A percentile compares a stretch with the other conserved stretches of the same genome.
Conservation (phyloP, 1,140 invertebrate genomes). For the Trachymyrmex septentrionalis region DNA sequence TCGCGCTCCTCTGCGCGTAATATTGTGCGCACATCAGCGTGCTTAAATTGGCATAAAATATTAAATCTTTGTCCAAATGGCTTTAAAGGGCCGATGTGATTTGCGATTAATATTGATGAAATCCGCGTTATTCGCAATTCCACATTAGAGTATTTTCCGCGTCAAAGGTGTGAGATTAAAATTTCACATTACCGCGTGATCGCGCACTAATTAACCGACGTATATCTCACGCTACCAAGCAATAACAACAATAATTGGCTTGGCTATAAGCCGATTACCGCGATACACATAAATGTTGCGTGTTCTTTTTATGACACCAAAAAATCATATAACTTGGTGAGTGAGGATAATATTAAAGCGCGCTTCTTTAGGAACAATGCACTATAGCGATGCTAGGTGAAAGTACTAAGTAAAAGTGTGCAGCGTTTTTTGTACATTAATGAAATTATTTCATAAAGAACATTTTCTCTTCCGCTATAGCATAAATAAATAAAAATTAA, state of each 20-base stretch:
- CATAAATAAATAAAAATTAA: slow-evolving; percentile 11
- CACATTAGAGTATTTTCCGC: slow-evolving; percentile 50
- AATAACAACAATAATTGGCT: slow-evolving; percentile 70
- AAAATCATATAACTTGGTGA: slow-evolving; percentile 17
- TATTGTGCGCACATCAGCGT: slow-evolving; percentile 46
- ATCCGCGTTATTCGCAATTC: slow-evolving; percentile 25
- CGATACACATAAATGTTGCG: slow-evolving; percentile 38
- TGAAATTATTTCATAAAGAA: slow-evolving; percentile 18
- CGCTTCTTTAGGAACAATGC: slow-evolving; percentile 22
- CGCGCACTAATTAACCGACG: slow-evolving; percentile 61
- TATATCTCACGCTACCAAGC: slow-evolving; percentile 60
- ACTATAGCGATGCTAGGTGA: neutral
- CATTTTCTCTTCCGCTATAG: neutral
- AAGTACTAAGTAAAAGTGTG: slow-evolving; percentile 22
- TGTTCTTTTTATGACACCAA: slow-evolving; percentile 10
- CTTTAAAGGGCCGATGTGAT: slow-evolving; percentile 44
- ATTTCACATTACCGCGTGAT: slow-evolving; percentile 65
- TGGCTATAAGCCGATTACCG: slow-evolving; percentile 66
- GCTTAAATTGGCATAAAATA: slow-evolving; percentile 57
- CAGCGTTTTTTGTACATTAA: neutral
- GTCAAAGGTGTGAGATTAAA: slow-evolving; percentile 65
- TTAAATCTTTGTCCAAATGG: slow-evolving; percentile 59
- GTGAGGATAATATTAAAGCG: slow-evolving; percentile 36
- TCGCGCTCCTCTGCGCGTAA: slow-evolving; percentile 33
- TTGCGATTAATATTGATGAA: slow-evolving; percentile 38